These are phyloP conservation scores for Helicoverpa zea DNA, from an alignment of 1,140 invertebrate genomes.

Conservation along the genomic window DNA sequence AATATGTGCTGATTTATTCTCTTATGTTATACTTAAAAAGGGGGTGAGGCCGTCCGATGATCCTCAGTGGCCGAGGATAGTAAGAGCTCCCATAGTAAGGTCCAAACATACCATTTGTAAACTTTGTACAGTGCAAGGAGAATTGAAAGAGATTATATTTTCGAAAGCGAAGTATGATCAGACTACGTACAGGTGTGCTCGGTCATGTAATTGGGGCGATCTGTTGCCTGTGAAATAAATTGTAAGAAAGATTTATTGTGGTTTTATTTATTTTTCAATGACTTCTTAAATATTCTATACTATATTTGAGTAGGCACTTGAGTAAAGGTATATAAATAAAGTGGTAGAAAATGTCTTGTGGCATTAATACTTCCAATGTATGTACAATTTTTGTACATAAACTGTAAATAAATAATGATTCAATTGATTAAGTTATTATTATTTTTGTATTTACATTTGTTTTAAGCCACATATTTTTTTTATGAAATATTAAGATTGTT, in stretches of 20 bases:
- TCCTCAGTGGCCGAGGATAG: slow-evolving; percentile 92
- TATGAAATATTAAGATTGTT: no score
- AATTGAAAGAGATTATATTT: slow-evolving; percentile 92
- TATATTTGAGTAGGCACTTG: no score
- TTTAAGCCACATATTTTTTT: no score
- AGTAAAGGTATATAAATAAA: no score
- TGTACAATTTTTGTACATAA: no score
- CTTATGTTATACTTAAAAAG: slow-evolving; percentile 94
- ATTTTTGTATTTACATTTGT: no score
- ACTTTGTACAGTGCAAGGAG: slow-evolving; percentile 91
- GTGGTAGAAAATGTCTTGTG: no score
- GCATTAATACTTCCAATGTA: no score
- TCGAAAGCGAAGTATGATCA: slow-evolving; percentile 92
- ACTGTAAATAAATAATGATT: no score
- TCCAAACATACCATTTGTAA: slow-evolving; percentile 92
- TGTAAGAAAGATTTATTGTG: slow-evolving; percentile 32
- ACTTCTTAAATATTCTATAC: no score
- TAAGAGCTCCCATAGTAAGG: slow-evolving; percentile 89
- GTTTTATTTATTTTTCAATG: slow-evolving; percentile 35
- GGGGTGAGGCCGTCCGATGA: slow-evolving; percentile 87
- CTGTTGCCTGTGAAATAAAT: slow-evolving; percentile 88
- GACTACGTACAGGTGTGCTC: slow-evolving; percentile 90
- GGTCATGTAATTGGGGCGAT: slow-evolving; percentile 91
- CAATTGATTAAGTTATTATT: no score
- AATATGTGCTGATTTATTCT: slow-evolving; percentile 88